Evolutionary conservation across 2,113 vertebrate genomes (phyloP), one percentile per base, ranked within the genome.

Genomic region (Cyprinodon brontotheroides): DNA sequence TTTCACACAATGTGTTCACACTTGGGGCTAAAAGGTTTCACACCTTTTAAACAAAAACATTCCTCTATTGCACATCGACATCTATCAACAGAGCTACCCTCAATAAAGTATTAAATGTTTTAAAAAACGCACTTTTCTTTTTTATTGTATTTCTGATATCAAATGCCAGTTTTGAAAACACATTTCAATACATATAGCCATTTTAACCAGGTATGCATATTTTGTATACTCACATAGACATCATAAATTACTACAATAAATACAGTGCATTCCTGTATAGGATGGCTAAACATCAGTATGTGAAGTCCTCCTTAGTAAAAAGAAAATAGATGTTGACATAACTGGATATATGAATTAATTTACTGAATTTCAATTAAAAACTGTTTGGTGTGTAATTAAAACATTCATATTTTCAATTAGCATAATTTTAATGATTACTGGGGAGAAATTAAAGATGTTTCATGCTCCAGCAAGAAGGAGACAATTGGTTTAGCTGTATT

Each of bases 401-500:
- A 89, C 83, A 90, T 89, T 80, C 70, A 68, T 85, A 72, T 78
- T 77, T 73, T 78, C 68, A 86, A 90, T 93, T 90, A 91, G 73
- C 88, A 90, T 91, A 90, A 86, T 83, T 83, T 29, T 85, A 91
- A 92, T 89, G 83, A 92, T 89, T 82, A 75, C 89, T 86, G 70
- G 65, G 69, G 85, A 88, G 88, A 84, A 90, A 86, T 86, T 71
- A 82, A 85, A 90, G 73, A 69, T 77, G 77, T 84, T 87, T 90
- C 70, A 81, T 70, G 81, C 85, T 75, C 81, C 85, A 87, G 15
- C 84, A 81, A 86, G 72, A 77, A 72, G 61, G 79, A 88, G 75
- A 86, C 84, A 87, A 76, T 69, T 74, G 65, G 69, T 87, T 84
- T 83, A 38, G 67, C 75, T 70, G 76, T 48, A 40, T 77, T 78